These are phyloP conservation scores for Trididemnum miniatum DNA, from an alignment of 23 tunicate species.

Conservation along the genomic window DNA sequence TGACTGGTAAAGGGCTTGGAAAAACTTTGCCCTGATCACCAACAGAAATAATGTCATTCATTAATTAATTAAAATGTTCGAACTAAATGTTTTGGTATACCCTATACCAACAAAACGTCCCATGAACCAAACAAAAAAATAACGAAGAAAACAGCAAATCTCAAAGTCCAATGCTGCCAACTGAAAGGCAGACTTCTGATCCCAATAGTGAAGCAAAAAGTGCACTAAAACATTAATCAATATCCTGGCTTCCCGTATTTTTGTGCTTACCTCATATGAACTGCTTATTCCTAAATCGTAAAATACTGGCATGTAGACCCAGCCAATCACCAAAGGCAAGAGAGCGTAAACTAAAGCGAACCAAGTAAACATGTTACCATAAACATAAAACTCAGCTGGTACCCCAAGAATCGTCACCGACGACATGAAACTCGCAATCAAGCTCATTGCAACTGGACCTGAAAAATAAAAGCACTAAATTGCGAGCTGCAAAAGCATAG, in stretches of 20 bases:
- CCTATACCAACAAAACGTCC: too few species aligned
- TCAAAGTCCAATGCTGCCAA: not conserved
- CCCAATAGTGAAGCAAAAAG: too few species aligned
- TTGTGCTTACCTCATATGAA: constrained; percentile 70
- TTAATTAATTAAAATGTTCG: too few species aligned
- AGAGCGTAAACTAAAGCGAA: constrained; percentile 50
- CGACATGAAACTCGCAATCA: constrained; percentile 95
- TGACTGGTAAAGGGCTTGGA: too few species aligned
- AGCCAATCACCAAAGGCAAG: constrained; percentile 60
- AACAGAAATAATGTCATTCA: too few species aligned
- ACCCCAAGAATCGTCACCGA: constrained; percentile 87
- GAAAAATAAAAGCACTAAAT: not conserved
- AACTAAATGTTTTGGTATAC: too few species aligned
- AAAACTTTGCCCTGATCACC: too few species aligned
- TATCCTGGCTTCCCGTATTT: too few species aligned
- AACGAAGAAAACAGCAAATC: not conserved
- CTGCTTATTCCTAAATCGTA: constrained; percentile 77
- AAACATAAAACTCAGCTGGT: constrained; percentile 85
- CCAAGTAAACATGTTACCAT: constrained; percentile 95
- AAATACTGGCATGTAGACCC: constrained; percentile 89
- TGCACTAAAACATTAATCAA: too few species aligned
- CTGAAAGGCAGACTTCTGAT: not conserved
- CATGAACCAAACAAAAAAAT: too few species aligned
- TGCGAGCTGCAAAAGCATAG: too few species aligned
- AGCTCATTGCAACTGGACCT: constrained; percentile 90